These are phyloP conservation scores for Sicus ferrugineus DNA, from an alignment of 2,888 invertebrate genomes.

Conservation along the genomic window DNA sequence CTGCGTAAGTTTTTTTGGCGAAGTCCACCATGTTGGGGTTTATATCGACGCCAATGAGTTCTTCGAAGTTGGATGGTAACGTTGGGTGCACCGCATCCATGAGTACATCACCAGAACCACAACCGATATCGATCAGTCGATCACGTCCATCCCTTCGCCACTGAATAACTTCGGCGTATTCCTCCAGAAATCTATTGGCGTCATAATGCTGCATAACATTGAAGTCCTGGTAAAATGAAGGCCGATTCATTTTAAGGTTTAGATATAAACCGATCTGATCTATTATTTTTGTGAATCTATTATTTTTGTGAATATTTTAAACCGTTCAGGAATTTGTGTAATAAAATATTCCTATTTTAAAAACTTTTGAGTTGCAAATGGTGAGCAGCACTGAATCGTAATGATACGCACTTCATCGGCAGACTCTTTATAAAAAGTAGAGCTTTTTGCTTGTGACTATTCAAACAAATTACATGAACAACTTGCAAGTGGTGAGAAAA, in stretches of 20 bases:
- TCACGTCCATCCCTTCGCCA: slow-evolving; percentile 67
- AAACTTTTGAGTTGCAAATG: too few species aligned
- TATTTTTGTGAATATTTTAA: too few species aligned
- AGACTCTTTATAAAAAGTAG: too few species aligned
- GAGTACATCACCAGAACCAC: slow-evolving; percentile 76
- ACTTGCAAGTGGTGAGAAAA: too few species aligned
- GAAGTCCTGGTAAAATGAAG: slow-evolving; percentile 73
- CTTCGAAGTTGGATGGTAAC: slow-evolving; percentile 67
- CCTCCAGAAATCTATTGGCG: slow-evolving; percentile 71
- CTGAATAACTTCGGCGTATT: slow-evolving; percentile 69
- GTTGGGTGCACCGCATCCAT: slow-evolving; percentile 70
- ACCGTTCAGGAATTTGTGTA: too few species aligned
- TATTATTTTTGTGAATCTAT: too few species aligned
- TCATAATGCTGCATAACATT: slow-evolving; percentile 76
- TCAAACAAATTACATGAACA: too few species aligned
- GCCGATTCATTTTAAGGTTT: slow-evolving; percentile 75
- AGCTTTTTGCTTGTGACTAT: too few species aligned
- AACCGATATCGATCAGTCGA: slow-evolving; percentile 75
- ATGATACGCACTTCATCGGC: too few species aligned
- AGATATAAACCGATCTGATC: too few species aligned
- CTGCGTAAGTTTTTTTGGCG: slow-evolving; percentile 68
- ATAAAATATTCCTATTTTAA: too few species aligned
- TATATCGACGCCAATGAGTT: slow-evolving; percentile 73
- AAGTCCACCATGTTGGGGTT: slow-evolving; percentile 75
- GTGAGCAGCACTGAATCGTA: too few species aligned